Evolutionary conservation across 2,797 vertebrate species (phyloP).

Genomic region (Chaetodon trifasciatus): DNA sequence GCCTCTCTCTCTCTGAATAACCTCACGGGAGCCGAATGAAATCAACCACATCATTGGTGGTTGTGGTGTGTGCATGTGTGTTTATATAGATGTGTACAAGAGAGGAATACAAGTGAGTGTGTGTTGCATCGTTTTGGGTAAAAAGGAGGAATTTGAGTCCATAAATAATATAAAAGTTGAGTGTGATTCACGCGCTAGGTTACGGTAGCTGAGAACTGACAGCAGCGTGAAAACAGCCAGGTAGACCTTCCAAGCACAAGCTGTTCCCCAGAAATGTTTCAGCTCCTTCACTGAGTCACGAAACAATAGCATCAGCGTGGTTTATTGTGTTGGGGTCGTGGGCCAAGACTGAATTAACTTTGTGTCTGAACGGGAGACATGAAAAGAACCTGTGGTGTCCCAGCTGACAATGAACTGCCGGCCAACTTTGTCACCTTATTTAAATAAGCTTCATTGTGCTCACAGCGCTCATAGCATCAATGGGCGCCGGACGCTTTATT

Average conservation of each 20-base stretch:
- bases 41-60: slow-evolving; percentile 72
- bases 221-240: slow-evolving; percentile 32
- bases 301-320: slow-evolving; percentile 56
- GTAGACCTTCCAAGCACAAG: slow-evolving; percentile 35
- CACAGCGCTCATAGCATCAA: slow-evolving; percentile 62
- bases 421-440: slow-evolving; percentile 76
- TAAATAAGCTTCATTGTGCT: slow-evolving; percentile 77
- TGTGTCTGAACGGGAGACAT: slow-evolving; percentile 71
- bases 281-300: slow-evolving; percentile 31
- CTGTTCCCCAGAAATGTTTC: slow-evolving; percentile 45
- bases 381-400: slow-evolving; percentile 71
- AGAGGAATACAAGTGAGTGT: slow-evolving; percentile 18
- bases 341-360: slow-evolving; percentile 75
- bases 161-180: slow-evolving; percentile 27
- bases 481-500: slow-evolving; percentile 56
- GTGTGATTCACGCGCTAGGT: slow-evolving; percentile 7
- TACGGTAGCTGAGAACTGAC: slow-evolving; percentile 5
- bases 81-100: slow-evolving; percentile 21
- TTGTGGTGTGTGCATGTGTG: slow-evolving; percentile 46
- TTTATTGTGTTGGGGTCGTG: slow-evolving; percentile 57
- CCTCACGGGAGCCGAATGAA: slow-evolving; percentile 71
- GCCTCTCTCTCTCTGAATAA: slow-evolving; percentile 63
- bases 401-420: slow-evolving; percentile 65
- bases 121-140: slow-evolving; percentile 23
- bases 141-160: slow-evolving; percentile 18